Conservation (phyloP, 2,113 vertebrate genomes). For the Myxocyprinus asiaticus region DNA sequence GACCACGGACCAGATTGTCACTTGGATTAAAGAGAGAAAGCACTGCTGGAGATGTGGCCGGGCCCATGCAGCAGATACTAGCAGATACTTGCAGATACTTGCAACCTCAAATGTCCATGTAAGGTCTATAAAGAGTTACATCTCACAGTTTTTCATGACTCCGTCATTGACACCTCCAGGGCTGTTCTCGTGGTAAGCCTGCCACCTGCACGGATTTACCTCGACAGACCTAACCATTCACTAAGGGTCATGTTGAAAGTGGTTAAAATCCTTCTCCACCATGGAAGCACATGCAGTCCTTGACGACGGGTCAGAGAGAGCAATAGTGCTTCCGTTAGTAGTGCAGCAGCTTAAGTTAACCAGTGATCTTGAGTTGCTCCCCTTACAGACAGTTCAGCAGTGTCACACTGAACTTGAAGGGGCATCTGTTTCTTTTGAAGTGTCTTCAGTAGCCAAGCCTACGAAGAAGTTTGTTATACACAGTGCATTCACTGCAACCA, state of each 20-base stretch:
- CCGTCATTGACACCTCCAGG: not conserved
- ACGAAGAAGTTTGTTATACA: too few relatives aligned
- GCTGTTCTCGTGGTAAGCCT: not conserved
- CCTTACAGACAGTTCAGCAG: too few relatives aligned
- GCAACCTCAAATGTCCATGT: not conserved
- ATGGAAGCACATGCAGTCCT: too few relatives aligned
- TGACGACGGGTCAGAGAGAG: too few relatives aligned
- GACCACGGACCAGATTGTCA: not conserved
- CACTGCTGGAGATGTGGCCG: not conserved
- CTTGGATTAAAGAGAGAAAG: not conserved
- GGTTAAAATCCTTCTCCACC: not conserved
- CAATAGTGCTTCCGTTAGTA: too few relatives aligned
- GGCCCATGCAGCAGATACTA: not conserved
- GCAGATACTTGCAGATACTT: too few relatives aligned
- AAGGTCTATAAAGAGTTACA: not conserved
- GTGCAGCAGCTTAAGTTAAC: too few relatives aligned
- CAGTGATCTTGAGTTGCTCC: too few relatives aligned
- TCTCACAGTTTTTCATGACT: constrained; percentile 1
- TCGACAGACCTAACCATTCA: not conserved
- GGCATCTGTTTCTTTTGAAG: too few relatives aligned
- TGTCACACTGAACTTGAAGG: too few relatives aligned
- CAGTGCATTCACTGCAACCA: too few relatives aligned
- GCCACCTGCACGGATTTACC: not conserved
- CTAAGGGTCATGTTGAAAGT: not conserved
- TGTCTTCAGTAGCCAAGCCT: too few relatives aligned